Evolutionary conservation across 2,888 invertebrate genomes (phyloP), one percentile per base, ranked within the genome.

Genomic region (Conchocele bisecta): DNA sequence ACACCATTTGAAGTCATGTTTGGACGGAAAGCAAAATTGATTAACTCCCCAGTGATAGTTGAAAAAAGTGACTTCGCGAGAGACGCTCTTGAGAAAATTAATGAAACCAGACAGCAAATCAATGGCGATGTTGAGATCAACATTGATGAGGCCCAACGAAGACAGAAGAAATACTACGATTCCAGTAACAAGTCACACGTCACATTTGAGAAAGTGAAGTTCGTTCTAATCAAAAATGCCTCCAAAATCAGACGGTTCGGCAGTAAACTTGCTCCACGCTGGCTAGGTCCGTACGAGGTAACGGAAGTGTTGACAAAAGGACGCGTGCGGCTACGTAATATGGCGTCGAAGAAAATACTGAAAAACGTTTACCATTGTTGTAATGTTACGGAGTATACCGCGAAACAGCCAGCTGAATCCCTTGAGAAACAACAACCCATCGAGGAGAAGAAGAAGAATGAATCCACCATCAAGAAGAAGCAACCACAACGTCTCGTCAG

Each of bases 1-100:
- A 26, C 48, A 7, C 48, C 48, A 4, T 48, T 48, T 28, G 2
- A 48, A 11, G 48, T 48, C 2, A 48, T 48, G 48, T 48, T 48
- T 48, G 48, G 48, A 2, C 2, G 48, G 6, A 17, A 48, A 1
- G 15, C 48, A 2, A 48, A 11, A 13, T 20, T 48, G 2, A 31
- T 48, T 1, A 4, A 2, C 17, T 17, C 6, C 1, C 9, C 48
- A 26, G 20, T 9, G n/a, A 4, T 11, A 4, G 13, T 17, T 17
- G 46, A 17, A n/a, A n/a, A n/a, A n/a, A n/a, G n/a, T n/a, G n/a
- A n/a, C n/a, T n/a, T n/a, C n/a, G 13, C 11, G 15, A 28, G 48
- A 13, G 26, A 9, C 1, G 17, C 9, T 3, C 17, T 28, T 22
- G 48, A 48, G 17, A 20, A 11, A 9, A 11, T 48, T n/a, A 24